phyloP scores from a whole-genome alignment of 53 echinoderm and acorn worm species.

The Glandiceps talaboti region DNA sequence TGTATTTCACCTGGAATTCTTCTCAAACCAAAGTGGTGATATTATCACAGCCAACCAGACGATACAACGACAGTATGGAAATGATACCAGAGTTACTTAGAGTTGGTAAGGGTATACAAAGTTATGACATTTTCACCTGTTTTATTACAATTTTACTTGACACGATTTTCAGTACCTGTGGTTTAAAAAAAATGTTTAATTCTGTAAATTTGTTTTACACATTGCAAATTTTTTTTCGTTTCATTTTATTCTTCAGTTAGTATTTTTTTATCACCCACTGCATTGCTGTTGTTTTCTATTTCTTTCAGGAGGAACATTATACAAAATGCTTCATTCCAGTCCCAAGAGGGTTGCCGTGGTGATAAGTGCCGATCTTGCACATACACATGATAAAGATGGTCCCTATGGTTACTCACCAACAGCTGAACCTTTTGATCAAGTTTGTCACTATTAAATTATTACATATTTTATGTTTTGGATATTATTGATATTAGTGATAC shows the following conservation, averaged over 20 bases:
- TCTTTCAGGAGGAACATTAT: slow-evolving; percentile 12
- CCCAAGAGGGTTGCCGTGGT: slow-evolving; percentile 20
- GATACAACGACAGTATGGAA: slow-evolving; percentile 17
- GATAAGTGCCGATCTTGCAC: slow-evolving; percentile 43
- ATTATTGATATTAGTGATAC: too few relatives aligned
- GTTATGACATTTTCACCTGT: too few relatives aligned
- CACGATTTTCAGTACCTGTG: too few relatives aligned
- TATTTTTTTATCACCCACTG: too few relatives aligned
- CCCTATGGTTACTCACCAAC: slow-evolving; percentile 39
- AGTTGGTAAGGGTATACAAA: slow-evolving; percentile 29
- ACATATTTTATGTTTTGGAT: not conserved
- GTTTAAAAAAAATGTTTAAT: too few relatives aligned
- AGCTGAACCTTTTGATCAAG: slow-evolving; percentile 45
- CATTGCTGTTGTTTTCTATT: too few relatives aligned
- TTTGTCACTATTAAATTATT: slow-evolving; percentile 3
- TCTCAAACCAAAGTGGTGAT: slow-evolving; percentile 14
- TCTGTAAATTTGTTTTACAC: not conserved
- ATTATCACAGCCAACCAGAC: slow-evolving; percentile 31
- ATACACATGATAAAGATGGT: slow-evolving; percentile 43
- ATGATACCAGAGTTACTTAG: slow-evolving; percentile 38
- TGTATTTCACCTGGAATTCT: slow-evolving; percentile 11
- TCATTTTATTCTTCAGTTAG: too few relatives aligned
- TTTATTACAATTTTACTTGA: too few relatives aligned
- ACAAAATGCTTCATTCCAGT: slow-evolving; percentile 4
- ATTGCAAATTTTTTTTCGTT: not conserved